Evolutionary conservation across 2,797 vertebrate genomes (phyloP), one percentile per base, ranked within the genome.

Genomic region (Thripadectes ignobilis): DNA sequence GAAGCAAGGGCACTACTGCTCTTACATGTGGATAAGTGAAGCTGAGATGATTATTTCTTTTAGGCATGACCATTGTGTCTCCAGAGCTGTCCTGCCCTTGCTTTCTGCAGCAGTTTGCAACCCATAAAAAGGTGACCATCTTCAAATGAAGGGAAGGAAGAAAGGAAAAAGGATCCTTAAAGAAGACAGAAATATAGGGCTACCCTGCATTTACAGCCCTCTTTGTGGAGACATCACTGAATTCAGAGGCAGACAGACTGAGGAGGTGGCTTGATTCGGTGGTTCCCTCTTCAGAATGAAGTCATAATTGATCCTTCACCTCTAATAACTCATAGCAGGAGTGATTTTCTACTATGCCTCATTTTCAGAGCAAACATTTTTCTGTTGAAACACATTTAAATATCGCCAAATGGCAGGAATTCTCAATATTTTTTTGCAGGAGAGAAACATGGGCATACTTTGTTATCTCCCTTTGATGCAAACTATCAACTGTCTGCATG

Each of bases 351-450:
- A 36, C 32, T 48, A 10, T 23, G 26, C 17, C 62, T 86, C 41
- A 17, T 69, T 83, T 38, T 51, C 39, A 77, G 65, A 80, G 52
- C 52, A 63, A 82, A 71, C 27, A 57, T 51, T 86, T 66, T 22
- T 9, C 45, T 85, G 48, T 51, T 75, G 45, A 61, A 68, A 76
- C 22, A 26, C 48, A 51, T 27, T 74, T 57, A 87, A 86, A 51
- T 85, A 54, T 34, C 92, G 71, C 63, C 71, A 89, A 82, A 89
- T 46, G 32, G n/a, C 49, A 89, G 58, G 30, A 43, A 57, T 39
- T 61, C 59, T 77, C 43, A 81, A 4, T 21, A 20, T 20, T 41
- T 83, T 83, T 75, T 54, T 51, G 5, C 26, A 57, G 39, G 24
- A 66, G 17, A 71, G 48, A 77, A 90, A 67, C 12, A 17, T 7